A percentile compares a stretch with the other conserved stretches of the same genome.
Evolutionary conservation across 2,113 vertebrate genomes (phyloP).

Genomic region (Morone saxatilis): DNA sequence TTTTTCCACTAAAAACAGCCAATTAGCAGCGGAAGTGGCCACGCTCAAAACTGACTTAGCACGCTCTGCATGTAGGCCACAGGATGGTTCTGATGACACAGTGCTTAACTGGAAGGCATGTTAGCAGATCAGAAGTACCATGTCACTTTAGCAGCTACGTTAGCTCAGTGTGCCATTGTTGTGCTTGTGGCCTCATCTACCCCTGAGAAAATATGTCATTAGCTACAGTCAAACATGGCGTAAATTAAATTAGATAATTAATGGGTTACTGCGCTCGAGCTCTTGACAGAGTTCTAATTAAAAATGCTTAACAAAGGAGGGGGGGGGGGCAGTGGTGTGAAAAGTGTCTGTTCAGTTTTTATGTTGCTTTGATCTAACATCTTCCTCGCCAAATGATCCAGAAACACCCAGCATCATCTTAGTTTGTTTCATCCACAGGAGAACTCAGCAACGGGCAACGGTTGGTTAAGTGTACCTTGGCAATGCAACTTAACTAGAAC

Average conservation of each 20-base stretch:
- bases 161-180: conserved; percentile 17
- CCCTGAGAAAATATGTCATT: conserved; percentile 42
- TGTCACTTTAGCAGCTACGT: conserved; percentile 41
- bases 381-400: background rate
- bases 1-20: background rate
- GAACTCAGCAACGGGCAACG: background rate
- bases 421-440: background rate
- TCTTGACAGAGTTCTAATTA: conserved; percentile 40
- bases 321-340: background rate
- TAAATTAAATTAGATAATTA: conserved; percentile 38
- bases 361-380: conserved; percentile 46
- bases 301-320: conserved; percentile 32
- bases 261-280: conserved; percentile 20
- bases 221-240: conserved; percentile 30
- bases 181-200: conserved; percentile 25
- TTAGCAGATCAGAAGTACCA: conserved; percentile 35
- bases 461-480: background rate
- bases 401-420: background rate
- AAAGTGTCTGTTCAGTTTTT: conserved; percentile 25
- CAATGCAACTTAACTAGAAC: background rate
- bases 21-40: conserved; percentile 12
- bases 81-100: conserved; percentile 16
- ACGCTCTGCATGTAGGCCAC: conserved; percentile 12
- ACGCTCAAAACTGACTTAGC: conserved; percentile 21
- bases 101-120: conserved; percentile 35